Percentiles rank a stretch among this genome's conserved stretches.
These are phyloP conservation scores for Mola mola DNA, from an alignment of 2,113 vertebrate genomes.

Conservation along the genomic window DNA sequence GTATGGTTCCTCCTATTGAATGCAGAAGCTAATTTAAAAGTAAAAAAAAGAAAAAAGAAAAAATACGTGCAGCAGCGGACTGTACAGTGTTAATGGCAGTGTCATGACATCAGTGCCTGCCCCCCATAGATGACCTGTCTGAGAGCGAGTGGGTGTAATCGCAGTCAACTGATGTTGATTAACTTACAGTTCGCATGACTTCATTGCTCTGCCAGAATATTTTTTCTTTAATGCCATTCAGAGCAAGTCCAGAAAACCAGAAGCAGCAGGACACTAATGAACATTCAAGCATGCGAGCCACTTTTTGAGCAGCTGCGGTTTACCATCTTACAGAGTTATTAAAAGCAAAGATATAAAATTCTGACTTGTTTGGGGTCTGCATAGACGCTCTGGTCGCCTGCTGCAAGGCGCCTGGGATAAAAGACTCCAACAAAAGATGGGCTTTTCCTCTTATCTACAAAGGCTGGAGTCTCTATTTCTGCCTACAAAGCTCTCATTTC, in stretches of 20 bases:
- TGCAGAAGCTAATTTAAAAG: too few relatives aligned
- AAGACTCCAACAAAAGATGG: conserved; percentile 9
- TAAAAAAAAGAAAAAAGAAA: too few relatives aligned
- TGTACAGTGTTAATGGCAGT: too few relatives aligned
- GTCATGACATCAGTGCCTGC: neutral
- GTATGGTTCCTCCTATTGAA: too few relatives aligned
- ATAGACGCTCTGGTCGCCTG: neutral
- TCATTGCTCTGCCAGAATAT: neutral
- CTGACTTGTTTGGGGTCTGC: neutral
- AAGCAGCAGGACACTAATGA: neutral
- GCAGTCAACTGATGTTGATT: neutral
- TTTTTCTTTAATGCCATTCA: neutral
- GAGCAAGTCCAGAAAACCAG: neutral
- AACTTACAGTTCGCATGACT: conserved; percentile 8
- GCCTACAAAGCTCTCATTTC: conserved; percentile 1
- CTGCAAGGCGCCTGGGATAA: conserved; percentile 7
- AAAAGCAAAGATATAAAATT: neutral
- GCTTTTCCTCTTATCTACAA: conserved; percentile 34
- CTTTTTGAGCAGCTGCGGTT: neutral
- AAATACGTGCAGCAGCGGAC: too few relatives aligned
- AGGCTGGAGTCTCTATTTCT: conserved; percentile 10
- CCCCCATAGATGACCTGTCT: neutral
- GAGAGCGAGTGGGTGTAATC: conserved; percentile 2
- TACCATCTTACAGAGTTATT: too few relatives aligned
- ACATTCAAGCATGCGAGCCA: too few relatives aligned